These are phyloP conservation scores for Epinephelus coioides DNA, from an alignment of 2,797 vertebrate genomes.

Conservation along the genomic window DNA sequence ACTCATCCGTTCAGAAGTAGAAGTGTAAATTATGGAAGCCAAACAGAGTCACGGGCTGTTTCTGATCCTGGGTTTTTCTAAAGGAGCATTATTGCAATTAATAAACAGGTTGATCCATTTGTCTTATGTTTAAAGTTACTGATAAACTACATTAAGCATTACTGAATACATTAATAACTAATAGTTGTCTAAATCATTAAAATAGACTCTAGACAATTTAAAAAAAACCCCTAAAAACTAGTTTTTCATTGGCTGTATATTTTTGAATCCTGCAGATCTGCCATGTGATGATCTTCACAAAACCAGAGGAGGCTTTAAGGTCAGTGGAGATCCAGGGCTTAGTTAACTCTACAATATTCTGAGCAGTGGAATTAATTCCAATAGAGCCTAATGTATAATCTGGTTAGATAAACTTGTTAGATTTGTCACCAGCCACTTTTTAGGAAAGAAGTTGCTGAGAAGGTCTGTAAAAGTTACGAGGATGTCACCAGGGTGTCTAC, in stretches of 20 bases:
- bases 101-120: background rate
- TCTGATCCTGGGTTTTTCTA: background rate
- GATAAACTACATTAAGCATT: background rate
- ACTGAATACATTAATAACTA: background rate
- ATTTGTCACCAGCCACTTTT: too few relatives aligned
- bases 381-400: too few relatives aligned
- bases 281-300: background rate
- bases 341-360: too few relatives aligned
- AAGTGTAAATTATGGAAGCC: too few relatives aligned
- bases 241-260: background rate
- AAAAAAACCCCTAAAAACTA: background rate
- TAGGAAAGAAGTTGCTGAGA: too few relatives aligned
- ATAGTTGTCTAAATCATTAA: background rate
- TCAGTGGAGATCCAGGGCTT: too few relatives aligned
- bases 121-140: background rate
- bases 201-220: background rate
- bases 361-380: too few relatives aligned
- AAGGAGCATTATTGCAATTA: background rate
- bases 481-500: too few relatives aligned
- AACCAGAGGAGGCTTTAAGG: too few relatives aligned
- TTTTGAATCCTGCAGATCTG: background rate
- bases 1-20: slow-evolving; percentile 8
- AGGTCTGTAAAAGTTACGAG: too few relatives aligned
- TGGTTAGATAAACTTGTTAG: too few relatives aligned
- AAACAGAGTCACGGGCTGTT: background rate